Evolutionary conservation across 1,140 invertebrate species (phyloP), one percentile per base, ranked within the genome.

Genomic region (Chionoecetes opilio): DNA sequence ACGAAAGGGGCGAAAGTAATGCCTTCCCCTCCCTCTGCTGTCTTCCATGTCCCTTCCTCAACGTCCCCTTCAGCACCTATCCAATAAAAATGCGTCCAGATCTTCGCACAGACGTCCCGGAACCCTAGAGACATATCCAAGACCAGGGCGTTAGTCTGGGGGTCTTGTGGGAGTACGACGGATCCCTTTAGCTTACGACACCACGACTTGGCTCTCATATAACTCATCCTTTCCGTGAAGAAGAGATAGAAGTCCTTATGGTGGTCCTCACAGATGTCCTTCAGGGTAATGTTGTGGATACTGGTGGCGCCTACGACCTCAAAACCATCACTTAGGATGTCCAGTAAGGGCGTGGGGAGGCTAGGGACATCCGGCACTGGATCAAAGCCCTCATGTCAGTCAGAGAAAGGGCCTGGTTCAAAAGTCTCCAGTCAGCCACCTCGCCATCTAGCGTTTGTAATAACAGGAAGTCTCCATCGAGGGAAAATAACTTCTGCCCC

Each of bases 21-120:
- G 9, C 32, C 3, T 0, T 31, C 29, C 84, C 85, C 46, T 29
- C 46, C 75, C 21, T 31, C 35, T 3, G 87, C 21, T 8, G 32
- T 53, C 26, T 17, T 35, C 92, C 92, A 93, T n/a, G 37, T n/a
- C 9, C 85, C 32, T 14, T 35, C 53, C 0, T n/a, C 9, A 26
- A 63, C 37, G n/a, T 93, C 53, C 8, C 92, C 92, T 9, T 63
- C 29, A 87, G 82, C 26, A 2, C 84, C 92, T n/a, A 93, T 41
- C 92, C 92, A 93, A 37, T 46, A 93, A 5, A 93, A 17, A 35
- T 93, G 92, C 31, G 92, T 93, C 92, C 92, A 93, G 85, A 88
- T 93, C 32, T 93, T 37, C 0, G 31, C 29, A 32, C 92, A 93
- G 35, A 46, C 29, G 14, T 86, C 46, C 32, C 53, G 37, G 37